These are phyloP conservation scores for Brachyopa scutellaris DNA, from an alignment of 2,888 invertebrate species.

Conservation along the genomic window DNA sequence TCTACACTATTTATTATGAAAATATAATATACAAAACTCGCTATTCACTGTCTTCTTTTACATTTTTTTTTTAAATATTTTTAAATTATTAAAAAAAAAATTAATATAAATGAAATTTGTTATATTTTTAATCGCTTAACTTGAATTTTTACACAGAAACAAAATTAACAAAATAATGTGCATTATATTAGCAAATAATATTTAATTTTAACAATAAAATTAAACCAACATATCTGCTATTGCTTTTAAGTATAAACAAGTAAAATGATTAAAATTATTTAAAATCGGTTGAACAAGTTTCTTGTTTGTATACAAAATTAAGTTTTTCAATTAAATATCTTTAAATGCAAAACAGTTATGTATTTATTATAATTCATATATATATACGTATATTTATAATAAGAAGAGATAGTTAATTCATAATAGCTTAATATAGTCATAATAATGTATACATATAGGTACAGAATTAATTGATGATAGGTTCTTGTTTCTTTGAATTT, in stretches of 20 bases:
- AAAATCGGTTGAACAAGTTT: slow-evolving; percentile 18
- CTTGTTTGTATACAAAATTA: slow-evolving; percentile 55
- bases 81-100: slow-evolving; percentile 56
- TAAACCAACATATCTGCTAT: neutral
- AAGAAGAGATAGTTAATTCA: slow-evolving; percentile 67
- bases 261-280: neutral
- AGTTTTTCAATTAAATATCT: slow-evolving; percentile 48
- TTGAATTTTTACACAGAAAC: neutral
- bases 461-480: slow-evolving; percentile 78
- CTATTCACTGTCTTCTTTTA: slow-evolving; percentile 75
- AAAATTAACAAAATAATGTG: neutral
- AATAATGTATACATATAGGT: slow-evolving; percentile 75
- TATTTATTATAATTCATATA: slow-evolving; percentile 31
- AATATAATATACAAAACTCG: slow-evolving; percentile 79
- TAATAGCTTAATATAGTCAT: slow-evolving; percentile 67
- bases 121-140: neutral
- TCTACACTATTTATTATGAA: slow-evolving; percentile 79
- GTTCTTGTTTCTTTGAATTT: slow-evolving; percentile 73
- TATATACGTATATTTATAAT: slow-evolving; percentile 59
- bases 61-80: slow-evolving; percentile 68
- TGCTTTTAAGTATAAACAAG: neutral
- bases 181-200: neutral
- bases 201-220: neutral
- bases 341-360: slow-evolving; percentile 63
- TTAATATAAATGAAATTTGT: neutral